Evolutionary conservation across 2,797 vertebrate genomes (phyloP).

Genomic region (Lacerta viridis): DNA sequence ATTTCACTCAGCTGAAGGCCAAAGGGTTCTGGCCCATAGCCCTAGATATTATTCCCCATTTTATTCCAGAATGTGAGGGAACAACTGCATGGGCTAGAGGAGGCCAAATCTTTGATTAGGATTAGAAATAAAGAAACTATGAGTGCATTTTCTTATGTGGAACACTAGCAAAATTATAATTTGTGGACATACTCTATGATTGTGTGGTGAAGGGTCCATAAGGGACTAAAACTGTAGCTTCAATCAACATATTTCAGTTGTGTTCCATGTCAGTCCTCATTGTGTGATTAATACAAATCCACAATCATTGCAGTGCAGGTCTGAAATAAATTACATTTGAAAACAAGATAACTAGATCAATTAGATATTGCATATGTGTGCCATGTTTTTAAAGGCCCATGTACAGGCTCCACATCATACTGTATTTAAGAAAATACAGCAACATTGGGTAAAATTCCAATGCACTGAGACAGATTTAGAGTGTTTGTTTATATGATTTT

Average conservation of each 20-base stretch:
- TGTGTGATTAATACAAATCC: conserved; percentile 5
- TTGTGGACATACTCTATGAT: neutral
- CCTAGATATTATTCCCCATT: too few species aligned
- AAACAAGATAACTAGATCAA: neutral
- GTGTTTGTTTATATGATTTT: conserved; percentile 9
- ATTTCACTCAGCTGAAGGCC: too few species aligned
- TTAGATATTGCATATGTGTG: neutral
- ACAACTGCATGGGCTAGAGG: too few species aligned
- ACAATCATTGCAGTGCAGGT: neutral
- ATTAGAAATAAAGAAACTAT: too few species aligned
- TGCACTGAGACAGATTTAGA: neutral
- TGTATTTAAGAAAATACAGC: neutral
- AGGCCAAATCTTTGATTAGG: too few species aligned
- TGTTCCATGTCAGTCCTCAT: neutral
- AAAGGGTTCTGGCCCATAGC: too few species aligned
- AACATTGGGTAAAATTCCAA: neutral
- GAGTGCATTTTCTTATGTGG: neutral
- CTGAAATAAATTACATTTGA: conserved; percentile 14
- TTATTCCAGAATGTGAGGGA: too few species aligned
- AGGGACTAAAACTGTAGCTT: neutral
- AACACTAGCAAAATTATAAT: neutral
- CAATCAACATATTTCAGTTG: neutral
- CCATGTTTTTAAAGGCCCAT: neutral
- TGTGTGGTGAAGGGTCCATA: neutral
- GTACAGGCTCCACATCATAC: neutral